Evolutionary conservation across 2,888 invertebrate genomes (phyloP).

Genomic region (Protonemura montana): DNA sequence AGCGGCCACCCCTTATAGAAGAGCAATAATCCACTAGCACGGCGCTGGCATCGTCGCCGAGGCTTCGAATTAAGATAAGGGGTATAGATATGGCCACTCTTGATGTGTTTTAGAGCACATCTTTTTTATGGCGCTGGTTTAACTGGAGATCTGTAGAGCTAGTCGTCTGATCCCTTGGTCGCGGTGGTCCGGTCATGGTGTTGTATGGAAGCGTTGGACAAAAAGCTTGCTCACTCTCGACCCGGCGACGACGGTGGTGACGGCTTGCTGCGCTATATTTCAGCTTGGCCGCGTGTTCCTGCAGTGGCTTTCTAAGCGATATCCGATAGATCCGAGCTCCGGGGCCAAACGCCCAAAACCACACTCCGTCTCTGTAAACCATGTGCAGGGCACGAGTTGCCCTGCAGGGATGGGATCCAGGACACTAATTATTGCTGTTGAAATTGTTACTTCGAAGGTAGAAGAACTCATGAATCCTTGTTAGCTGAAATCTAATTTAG

Average conservation of each 20-base stretch:
- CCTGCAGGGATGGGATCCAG: background rate
- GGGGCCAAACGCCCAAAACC: background rate
- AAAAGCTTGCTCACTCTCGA: background rate
- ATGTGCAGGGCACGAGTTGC: background rate
- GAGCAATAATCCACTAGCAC: background rate
- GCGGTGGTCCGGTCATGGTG: background rate
- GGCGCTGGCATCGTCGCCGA: background rate
- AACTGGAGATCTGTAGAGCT: conserved; percentile 17
- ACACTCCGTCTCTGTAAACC: background rate
- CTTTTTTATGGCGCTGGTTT: conserved; percentile 22
- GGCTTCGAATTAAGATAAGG: conserved; percentile 14
- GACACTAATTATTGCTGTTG: conserved; percentile 15
- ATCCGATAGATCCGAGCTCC: background rate
- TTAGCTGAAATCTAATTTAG: background rate
- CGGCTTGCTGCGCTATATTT: background rate
- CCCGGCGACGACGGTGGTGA: background rate
- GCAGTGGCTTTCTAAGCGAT: background rate
- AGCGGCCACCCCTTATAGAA: background rate
- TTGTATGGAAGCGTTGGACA: background rate
- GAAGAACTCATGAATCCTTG: conserved; percentile 7
- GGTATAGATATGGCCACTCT: background rate
- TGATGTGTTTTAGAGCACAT: conserved; percentile 28
- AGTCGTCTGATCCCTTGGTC: background rate
- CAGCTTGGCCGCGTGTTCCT: background rate
- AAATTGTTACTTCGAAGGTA: conserved; percentile 1